Evolutionary conservation across 2,113 vertebrate genomes (phyloP), one percentile per base, ranked within the genome.

Genomic region (Nyctereutes procyonoides): DNA sequence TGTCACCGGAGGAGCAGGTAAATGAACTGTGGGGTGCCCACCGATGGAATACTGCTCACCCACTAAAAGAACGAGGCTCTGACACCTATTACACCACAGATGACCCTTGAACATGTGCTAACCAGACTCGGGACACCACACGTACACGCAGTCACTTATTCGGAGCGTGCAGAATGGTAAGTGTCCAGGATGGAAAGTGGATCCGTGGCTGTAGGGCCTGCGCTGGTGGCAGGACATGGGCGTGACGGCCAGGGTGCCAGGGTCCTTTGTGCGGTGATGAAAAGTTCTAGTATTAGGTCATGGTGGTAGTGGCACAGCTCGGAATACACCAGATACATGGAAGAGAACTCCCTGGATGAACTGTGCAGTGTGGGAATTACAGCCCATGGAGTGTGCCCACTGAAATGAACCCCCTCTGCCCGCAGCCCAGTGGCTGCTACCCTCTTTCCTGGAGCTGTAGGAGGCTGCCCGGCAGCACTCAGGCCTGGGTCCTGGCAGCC

Each of bases 41-140:
- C 5, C 22, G 9, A 8, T 2, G 15, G 60, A 3, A 4, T 2
- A 26, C 5, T 1, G 0, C 3, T 11, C 26, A 35, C 11, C 20
- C 51, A 2, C 16, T 20, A 17, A 35, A 65, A 91, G 88, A 67
- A 22, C 0, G n/a, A 8, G 8, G 65, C 38, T 15, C n/a, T 11
- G n/a, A 43, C 1, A 22, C 5, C 13, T 4, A 58, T 28, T 55
- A 13, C 19, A 10, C 38, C 38, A 1, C 1, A 8, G 38, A 10
- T 32, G 19, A 11, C 10, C 13, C 87, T 28, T 1, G 0, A 88
- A 32, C 55, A 76, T 3, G 15, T 16, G 71, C 87, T 14, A 35
- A 35, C 19, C 28, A 22, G 35, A 24, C 56, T 48, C 26, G 48
- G 17, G 32, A 60, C 11, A 22, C 28, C 35, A 13, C 1, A 1